These are phyloP conservation scores for Ianthella basta DNA, from an alignment of 37 sponge, comb jelly and placozoan species.

Conservation along the genomic window DNA sequence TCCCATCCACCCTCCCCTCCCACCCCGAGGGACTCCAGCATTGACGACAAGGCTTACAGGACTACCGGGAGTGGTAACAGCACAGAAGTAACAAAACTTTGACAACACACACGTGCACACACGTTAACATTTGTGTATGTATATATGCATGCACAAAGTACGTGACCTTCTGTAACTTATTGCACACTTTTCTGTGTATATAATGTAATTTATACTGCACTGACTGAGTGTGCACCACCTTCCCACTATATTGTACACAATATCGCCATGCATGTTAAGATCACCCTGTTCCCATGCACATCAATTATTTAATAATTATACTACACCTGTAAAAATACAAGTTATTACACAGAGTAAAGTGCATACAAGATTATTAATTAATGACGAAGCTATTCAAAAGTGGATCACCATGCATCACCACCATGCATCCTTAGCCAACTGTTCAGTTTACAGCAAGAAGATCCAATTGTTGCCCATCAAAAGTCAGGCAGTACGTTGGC, in stretches of 20 bases:
- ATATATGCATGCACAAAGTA: no score
- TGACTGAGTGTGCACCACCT: not conserved
- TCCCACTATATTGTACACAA: not conserved
- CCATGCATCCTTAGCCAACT: no score
- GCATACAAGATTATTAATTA: no score
- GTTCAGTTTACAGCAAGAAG: not conserved
- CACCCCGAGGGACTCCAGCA: not conserved
- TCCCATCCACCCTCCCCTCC: not conserved
- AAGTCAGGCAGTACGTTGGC: constrained; percentile 71
- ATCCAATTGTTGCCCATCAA: constrained; percentile 45
- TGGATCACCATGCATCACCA: no score
- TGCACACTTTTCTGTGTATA: not conserved
- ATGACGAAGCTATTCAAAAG: no score
- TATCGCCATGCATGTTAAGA: no score
- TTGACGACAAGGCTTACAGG: not conserved
- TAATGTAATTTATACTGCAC: not conserved
- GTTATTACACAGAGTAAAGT: no score
- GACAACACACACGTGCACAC: not conserved
- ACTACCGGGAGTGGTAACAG: not conserved
- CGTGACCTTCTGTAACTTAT: not conserved
- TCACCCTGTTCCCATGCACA: no score
- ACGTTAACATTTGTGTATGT: no score
- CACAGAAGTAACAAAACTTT: not conserved
- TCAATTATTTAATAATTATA: no score
- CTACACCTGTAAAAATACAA: no score